Base-by-base conservation (phyloP, 2,113 vertebrate genomes). In the Girardinichthys multiradiatus region DNA sequence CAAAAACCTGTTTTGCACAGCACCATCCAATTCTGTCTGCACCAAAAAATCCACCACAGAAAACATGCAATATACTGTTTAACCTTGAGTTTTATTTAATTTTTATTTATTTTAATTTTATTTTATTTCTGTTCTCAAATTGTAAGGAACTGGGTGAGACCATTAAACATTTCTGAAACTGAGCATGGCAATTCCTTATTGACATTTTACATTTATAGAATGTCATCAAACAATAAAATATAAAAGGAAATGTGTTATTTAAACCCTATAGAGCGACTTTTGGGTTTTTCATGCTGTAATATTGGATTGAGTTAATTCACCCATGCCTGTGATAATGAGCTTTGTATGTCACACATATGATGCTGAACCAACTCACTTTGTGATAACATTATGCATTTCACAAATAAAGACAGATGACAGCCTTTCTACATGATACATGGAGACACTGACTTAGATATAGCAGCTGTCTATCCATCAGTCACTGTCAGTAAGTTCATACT, bases 391-490 rank as follows among this genome's bases (percentile, higher is more conserved):
- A 8, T 19, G 42, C 14, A 19, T 64, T 72, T 54, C 31, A 54
- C 24, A 68, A 24, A 67, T 69, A 70, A 71, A 70, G 37, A 57
- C 76, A 70, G 68, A 72, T 73, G 65, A 61, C 64, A 63, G 70
- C 63, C 42, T 63, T 69, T 60, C 1, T 27, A 42, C 21, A 3
- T 78, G 74, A 85, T 79, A 71, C 68, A 77, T 76, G 61, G 68
- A 81, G 73, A 58, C 42, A 58, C 11, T 15, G 68, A 54, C 66
- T 60, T 66, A 64, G 54, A 86, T 65, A 70, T 59, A 62, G 57
- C 77, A 58, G 78, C 57, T 30, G 2, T 39, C 51, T 28, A 68
- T 87, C 84, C 64, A 80, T 90, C 83, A 82, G n/a, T 75, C 77
- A 21, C 76, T 83, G 86, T 78, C 87, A 66, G 31, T 5, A 35